Conservation (phyloP, 30 jellyfish, hydroid and myxozoan species). For the Nemopilema nomurai region DNA sequence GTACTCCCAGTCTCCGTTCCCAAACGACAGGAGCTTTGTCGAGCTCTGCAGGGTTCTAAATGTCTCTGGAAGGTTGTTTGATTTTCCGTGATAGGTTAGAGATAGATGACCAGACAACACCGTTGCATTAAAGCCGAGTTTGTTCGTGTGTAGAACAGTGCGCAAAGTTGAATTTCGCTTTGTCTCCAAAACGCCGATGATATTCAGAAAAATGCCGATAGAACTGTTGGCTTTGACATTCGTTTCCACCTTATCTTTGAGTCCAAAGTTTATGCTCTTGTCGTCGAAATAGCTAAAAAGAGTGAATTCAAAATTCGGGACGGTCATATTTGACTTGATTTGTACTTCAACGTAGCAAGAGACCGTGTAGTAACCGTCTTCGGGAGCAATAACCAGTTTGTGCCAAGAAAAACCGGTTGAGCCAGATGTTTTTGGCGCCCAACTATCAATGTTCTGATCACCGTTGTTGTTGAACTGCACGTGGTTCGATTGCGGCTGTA, state of each 20-base stretch:
- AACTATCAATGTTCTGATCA: background rate
- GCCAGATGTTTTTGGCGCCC: conserved; percentile 48
- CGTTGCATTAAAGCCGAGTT: background rate
- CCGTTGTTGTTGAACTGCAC: conserved; percentile 1
- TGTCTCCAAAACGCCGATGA: conserved; percentile 43
- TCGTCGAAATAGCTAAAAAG: conserved; percentile 39
- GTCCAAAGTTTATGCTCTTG: conserved; percentile 36
- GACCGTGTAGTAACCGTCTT: conserved; percentile 23
- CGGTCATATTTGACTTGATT: background rate
- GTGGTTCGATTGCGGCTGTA: background rate
- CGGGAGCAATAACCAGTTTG: conserved; percentile 3
- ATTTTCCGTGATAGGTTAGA: conserved; percentile 7
- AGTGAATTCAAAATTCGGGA: background rate
- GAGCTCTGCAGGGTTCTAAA: conserved; percentile 48
- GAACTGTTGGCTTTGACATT: conserved; percentile 13
- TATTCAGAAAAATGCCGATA: conserved; percentile 13
- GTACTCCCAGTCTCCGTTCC: conserved; percentile 13
- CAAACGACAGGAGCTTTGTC: conserved; percentile 37
- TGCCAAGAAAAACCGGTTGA: background rate
- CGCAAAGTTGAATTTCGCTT: conserved; percentile 3
- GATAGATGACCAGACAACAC: conserved; percentile 26
- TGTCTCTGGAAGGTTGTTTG: conserved; percentile 40
- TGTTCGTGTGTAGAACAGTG: conserved; percentile 11
- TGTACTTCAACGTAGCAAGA: conserved; percentile 29
- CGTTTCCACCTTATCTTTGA: conserved; percentile 31